Evolutionary conservation across 2,797 vertebrate genomes (phyloP).

Genomic region (Rachycentron canadum): DNA sequence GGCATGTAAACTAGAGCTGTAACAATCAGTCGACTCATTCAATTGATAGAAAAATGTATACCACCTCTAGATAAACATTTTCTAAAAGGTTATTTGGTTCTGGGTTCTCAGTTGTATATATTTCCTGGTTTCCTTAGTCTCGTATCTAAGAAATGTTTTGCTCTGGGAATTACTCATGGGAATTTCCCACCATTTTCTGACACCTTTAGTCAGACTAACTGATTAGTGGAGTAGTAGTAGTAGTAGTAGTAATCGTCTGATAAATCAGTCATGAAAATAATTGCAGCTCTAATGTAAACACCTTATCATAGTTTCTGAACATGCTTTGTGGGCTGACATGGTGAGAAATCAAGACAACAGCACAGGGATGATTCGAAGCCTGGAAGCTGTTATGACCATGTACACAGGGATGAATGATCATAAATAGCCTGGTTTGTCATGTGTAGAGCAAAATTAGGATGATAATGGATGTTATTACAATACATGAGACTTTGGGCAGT

Average conservation of each 20-base stretch:
- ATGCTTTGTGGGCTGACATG: neutral
- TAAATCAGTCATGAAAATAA: neutral
- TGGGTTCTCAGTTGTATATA: neutral
- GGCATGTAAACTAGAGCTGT: neutral
- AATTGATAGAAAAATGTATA: neutral
- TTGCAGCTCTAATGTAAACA: neutral
- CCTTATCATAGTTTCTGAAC: neutral
- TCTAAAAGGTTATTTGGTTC: neutral
- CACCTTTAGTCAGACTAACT: neutral
- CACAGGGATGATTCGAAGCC: neutral
- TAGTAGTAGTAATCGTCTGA: too few relatives aligned
- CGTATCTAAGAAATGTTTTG: neutral
- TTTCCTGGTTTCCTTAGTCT: neutral
- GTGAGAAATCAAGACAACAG: neutral
- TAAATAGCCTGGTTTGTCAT: neutral
- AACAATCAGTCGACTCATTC: neutral
- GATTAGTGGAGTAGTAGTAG: too few relatives aligned
- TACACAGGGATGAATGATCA: neutral
- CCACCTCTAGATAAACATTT: neutral
- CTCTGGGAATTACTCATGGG: neutral
- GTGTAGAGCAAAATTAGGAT: neutral
- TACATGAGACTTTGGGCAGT: constrained; percentile 8
- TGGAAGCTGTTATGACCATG: neutral
- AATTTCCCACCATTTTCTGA: neutral
- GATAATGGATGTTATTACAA: neutral